Evolutionary conservation across 2,888 invertebrate species (phyloP).

Genomic region (Maniola hyperantus): DNA sequence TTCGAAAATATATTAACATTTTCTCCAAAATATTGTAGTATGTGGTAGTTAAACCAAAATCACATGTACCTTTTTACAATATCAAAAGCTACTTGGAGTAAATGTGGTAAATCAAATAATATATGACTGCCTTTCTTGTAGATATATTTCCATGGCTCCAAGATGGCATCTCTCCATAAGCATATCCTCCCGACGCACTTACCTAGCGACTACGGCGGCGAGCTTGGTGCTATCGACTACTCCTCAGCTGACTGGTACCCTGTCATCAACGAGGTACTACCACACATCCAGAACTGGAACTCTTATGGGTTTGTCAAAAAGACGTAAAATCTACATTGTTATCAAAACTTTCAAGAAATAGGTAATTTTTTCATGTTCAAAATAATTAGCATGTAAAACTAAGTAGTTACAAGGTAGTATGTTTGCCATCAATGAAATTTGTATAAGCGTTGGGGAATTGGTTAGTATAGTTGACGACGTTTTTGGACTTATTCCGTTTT

Average conservation of each 20-base stretch:
- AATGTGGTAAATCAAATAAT: too few species aligned
- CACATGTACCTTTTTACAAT: too few species aligned
- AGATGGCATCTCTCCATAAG: constrained; percentile 90
- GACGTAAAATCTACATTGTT: constrained; percentile 47
- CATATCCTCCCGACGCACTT: constrained; percentile 86
- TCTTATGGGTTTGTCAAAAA: constrained; percentile 85
- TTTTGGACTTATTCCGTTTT: not conserved
- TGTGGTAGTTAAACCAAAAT: too few species aligned
- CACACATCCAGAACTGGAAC: constrained; percentile 87
- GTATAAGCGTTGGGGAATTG: not conserved
- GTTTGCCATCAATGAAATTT: constrained; percentile 31
- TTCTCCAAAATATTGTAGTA: too few species aligned
- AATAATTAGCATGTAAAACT: not conserved
- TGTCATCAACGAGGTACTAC: constrained; percentile 83
- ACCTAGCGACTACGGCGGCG: constrained; percentile 90
- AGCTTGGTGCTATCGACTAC: constrained; percentile 88
- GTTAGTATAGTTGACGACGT: not conserved
- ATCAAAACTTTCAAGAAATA: not conserved
- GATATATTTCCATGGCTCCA: constrained; percentile 92
- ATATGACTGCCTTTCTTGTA: constrained; percentile 59
- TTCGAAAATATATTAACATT: too few species aligned
- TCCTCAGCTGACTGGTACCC: constrained; percentile 90
- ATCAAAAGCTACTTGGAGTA: too few species aligned
- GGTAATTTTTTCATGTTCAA: not conserved
- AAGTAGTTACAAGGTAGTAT: constrained; percentile 7